Conservation (phyloP, 2,113 vertebrate genomes). For the Euleptes europaea region DNA sequence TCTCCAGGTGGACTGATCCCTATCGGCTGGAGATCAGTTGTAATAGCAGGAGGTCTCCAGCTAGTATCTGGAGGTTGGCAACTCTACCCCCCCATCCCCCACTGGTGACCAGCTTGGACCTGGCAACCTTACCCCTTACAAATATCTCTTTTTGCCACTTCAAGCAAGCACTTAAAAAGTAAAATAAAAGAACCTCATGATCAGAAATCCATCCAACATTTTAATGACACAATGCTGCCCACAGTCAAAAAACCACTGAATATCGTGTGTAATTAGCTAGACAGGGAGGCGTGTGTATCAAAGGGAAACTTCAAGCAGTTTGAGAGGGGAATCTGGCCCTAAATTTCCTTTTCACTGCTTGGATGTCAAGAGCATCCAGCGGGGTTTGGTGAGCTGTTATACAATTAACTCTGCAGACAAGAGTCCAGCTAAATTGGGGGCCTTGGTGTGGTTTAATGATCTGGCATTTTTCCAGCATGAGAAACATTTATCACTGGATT, state of each 20-base stretch:
- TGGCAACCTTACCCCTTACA: constrained; percentile 23
- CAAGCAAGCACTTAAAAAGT: not conserved
- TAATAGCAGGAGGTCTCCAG: too few relatives aligned
- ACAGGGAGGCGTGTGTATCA: not conserved
- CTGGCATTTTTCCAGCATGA: not conserved
- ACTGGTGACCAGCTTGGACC: too few relatives aligned
- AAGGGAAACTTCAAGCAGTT: constrained; percentile 11
- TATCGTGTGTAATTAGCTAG: not conserved
- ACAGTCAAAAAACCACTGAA: constrained; percentile 23
- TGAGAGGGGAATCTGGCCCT: constrained; percentile 33
- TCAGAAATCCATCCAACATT: constrained; percentile 50
- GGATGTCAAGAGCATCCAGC: not conserved
- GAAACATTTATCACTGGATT: not conserved
- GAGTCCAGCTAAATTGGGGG: not conserved
- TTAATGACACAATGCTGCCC: constrained; percentile 46
- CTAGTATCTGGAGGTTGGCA: too few relatives aligned
- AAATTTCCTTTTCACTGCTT: not conserved
- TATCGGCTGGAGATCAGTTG: too few relatives aligned
- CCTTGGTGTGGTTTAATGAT: not conserved
- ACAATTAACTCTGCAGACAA: not conserved
- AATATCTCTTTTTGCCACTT: constrained; percentile 21
- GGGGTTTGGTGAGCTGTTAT: constrained; percentile 11
- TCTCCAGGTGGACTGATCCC: too few relatives aligned
- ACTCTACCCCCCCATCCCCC: too few relatives aligned
- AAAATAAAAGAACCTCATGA: constrained; percentile 32